Percentiles rank a stretch among this genome's conserved stretches.
These are phyloP conservation scores for Pocillopora meandrina DNA, from an alignment of 92 coral and sea anemone genomes.

Conservation along the genomic window DNA sequence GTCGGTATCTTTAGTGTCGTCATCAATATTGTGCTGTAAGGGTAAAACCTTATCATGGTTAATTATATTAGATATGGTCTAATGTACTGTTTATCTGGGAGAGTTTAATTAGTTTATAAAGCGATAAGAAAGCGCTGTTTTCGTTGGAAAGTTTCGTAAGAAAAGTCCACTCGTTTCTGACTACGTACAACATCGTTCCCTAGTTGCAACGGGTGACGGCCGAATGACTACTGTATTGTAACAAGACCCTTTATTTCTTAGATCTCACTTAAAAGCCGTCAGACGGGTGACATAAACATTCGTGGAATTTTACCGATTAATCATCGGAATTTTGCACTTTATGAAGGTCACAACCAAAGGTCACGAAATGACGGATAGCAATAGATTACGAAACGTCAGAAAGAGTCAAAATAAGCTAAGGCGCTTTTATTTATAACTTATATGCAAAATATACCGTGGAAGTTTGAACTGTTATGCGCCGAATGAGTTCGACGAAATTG, in stretches of 20 bases:
- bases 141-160: no score
- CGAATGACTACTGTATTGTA: no score
- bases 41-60: no score
- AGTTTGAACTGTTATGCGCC: background rate
- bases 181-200: no score
- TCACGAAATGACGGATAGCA: conserved; percentile 11
- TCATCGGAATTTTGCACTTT: conserved; percentile 8
- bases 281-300: background rate
- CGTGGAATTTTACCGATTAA: background rate
- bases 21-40: no score
- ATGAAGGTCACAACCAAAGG: conserved; percentile 17
- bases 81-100: no score
- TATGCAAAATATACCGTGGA: background rate
- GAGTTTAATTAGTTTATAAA: no score
- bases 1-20: no score
- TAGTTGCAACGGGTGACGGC: no score
- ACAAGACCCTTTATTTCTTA: background rate
- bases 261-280: background rate
- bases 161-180: no score
- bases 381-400: background rate
- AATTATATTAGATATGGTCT: no score
- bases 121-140: no score
- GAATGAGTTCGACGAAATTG: background rate
- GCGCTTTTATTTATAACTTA: background rate
- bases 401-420: conserved; percentile 4